phyloP scores from a whole-genome alignment of 2,797 vertebrate species.

The Poeciliopsis presidionis region DNA sequence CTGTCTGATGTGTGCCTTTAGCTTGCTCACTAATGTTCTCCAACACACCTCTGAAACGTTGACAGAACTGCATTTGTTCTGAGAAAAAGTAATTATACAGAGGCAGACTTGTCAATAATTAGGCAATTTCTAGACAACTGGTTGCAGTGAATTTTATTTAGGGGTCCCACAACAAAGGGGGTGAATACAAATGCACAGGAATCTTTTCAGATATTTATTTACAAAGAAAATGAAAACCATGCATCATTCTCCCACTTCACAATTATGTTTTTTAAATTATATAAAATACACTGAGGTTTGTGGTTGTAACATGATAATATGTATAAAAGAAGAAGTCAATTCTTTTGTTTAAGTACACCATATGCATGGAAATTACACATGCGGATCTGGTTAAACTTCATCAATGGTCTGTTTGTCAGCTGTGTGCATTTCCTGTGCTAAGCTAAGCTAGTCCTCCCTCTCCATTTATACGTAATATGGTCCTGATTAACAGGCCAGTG shows the following conservation, averaged over 20 bases:
- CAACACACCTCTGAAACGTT: background rate
- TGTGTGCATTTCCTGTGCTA: conserved; percentile 51
- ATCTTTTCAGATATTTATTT: background rate
- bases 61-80: background rate
- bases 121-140: background rate
- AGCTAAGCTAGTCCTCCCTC: conserved; percentile 33
- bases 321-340: background rate
- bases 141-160: background rate
- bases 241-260: background rate
- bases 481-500: conserved; percentile 56
- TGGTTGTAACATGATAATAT: background rate
- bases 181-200: background rate
- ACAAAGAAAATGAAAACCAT: background rate
- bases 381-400: conserved; percentile 29
- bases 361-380: conserved; percentile 17
- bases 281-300: background rate
- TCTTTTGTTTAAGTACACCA: background rate
- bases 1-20: background rate
- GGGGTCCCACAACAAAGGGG: background rate
- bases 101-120: background rate
- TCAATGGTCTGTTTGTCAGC: conserved; percentile 52
- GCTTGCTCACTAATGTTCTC: background rate
- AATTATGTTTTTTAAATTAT: background rate
- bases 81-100: background rate
- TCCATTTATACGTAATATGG: conserved; percentile 37